Evolutionary conservation across 2,888 invertebrate species (phyloP), one percentile per base, ranked within the genome.

Genomic region (Drepana falcataria): DNA sequence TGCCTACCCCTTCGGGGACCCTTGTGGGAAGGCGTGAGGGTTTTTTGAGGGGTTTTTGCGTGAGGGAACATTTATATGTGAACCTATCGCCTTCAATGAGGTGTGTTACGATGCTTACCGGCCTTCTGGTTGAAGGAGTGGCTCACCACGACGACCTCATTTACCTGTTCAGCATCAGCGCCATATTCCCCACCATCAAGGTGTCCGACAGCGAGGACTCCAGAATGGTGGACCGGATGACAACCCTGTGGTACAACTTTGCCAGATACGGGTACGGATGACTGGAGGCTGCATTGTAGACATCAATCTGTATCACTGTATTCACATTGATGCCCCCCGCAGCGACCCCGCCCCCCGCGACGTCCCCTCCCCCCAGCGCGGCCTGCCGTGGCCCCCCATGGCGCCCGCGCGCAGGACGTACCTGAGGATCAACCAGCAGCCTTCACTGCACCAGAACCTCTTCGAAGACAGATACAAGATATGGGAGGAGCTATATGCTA

Each of bases 71-170:
- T 21, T 21, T 21, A 21, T 21, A 1, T 21, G 21, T 21, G 21
- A 21, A 21, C 21, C 21, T 21, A 21, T 21, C 21, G 21, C 21
- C 21, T 21, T 21, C 21, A 21, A 21, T 21, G 21, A 21, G 21
- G 21, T 21, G 21, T 21, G 21, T 21, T 21, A 21, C 21, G 21
- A 21, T 21, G 21, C 21, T 21, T 21, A 21, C 21, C 21, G 21
- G 21, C 21, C 21, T 3, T 33, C 9, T 33, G 9, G 37, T 2
- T 37, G 0, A 53, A 92, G 92, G 76, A 2, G 83, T 79, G 0
- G 84, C 75, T 0, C 88, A 88, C 62, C 86, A 87, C 65, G 88
- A 93, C 62, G 92, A 93, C 65, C 69, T 92, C 55, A 77, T 92
- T 59, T 92, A 92, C 68, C 63, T 92, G 56, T 92, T 92, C 75